These are phyloP conservation scores for Eristalis arbustorum DNA, from an alignment of 2,888 invertebrate genomes.

Conservation along the genomic window DNA sequence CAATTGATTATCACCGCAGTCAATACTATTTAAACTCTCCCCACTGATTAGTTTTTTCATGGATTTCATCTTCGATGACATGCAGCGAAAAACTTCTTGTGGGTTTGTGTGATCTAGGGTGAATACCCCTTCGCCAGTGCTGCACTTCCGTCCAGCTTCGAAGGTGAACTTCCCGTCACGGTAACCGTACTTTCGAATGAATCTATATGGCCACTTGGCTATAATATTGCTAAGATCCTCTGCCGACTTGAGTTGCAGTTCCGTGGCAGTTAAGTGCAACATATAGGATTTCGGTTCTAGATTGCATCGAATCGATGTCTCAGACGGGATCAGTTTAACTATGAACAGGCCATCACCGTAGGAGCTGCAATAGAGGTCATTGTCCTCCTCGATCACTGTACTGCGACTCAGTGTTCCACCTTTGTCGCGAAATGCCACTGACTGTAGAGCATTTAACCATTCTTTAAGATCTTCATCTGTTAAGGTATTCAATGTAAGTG, in stretches of 20 bases:
- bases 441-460: constrained; percentile 90
- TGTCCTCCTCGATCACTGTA: constrained; percentile 89
- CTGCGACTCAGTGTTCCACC: constrained; percentile 77
- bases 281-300: constrained; percentile 87
- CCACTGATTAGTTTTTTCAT: constrained; percentile 91
- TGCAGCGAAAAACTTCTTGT: constrained; percentile 90
- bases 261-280: constrained; percentile 87
- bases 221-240: constrained; percentile 83
- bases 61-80: constrained; percentile 91
- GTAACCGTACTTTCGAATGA: constrained; percentile 91
- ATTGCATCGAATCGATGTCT: constrained; percentile 89
- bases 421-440: constrained; percentile 89
- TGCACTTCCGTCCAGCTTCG: constrained; percentile 93
- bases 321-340: constrained; percentile 88
- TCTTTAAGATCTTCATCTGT: constrained; percentile 86
- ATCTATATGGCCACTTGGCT: constrained; percentile 92
- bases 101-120: constrained; percentile 90
- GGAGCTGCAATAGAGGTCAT: constrained; percentile 92
- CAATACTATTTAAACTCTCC: constrained; percentile 84
- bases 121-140: constrained; percentile 91
- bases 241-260: constrained; percentile 86
- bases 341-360: constrained; percentile 89
- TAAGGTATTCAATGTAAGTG: constrained; percentile 82
- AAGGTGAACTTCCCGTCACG: constrained; percentile 92
- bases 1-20: constrained; percentile 88